These are phyloP conservation scores for Mythimna ferrago DNA, from an alignment of 2,888 invertebrate genomes.

Conservation along the genomic window DNA sequence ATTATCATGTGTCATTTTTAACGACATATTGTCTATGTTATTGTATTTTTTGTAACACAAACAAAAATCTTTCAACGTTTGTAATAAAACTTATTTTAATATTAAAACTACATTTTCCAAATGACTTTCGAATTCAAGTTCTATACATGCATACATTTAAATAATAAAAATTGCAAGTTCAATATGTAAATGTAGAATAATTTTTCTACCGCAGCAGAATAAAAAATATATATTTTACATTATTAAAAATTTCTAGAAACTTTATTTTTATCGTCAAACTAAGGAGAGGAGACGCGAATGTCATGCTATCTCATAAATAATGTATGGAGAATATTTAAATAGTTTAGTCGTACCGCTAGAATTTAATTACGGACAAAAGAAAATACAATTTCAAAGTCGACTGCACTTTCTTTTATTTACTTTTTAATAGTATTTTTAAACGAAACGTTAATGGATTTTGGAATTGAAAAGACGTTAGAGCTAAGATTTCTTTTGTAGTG, in stretches of 20 bases:
- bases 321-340: slow-evolving; percentile 49
- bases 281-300: slow-evolving; percentile 19
- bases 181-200: slow-evolving; percentile 17
- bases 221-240: slow-evolving; percentile 6
- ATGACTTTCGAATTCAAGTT: neutral
- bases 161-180: slow-evolving; percentile 2
- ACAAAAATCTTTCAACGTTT: no score
- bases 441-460: slow-evolving; percentile 17
- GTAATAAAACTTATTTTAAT: neutral
- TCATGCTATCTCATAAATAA: slow-evolving; percentile 55
- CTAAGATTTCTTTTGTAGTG: slow-evolving; percentile 3
- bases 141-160: neutral
- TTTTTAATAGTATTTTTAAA: slow-evolving; percentile 29
- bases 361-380: slow-evolving; percentile 48
- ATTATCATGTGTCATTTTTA: slow-evolving; percentile 2
- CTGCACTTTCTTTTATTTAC: slow-evolving; percentile 30
- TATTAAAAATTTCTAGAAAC: slow-evolving; percentile 23
- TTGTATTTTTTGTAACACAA: neutral
- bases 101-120: neutral
- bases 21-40: slow-evolving; percentile 17
- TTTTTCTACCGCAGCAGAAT: neutral
- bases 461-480: slow-evolving; percentile 32
- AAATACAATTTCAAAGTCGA: slow-evolving; percentile 32
- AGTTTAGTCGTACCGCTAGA: slow-evolving; percentile 33
- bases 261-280: slow-evolving; percentile 29